phyloP scores from a whole-genome alignment of 2,888 invertebrate genomes.

The Epinotia brunnichana region DNA sequence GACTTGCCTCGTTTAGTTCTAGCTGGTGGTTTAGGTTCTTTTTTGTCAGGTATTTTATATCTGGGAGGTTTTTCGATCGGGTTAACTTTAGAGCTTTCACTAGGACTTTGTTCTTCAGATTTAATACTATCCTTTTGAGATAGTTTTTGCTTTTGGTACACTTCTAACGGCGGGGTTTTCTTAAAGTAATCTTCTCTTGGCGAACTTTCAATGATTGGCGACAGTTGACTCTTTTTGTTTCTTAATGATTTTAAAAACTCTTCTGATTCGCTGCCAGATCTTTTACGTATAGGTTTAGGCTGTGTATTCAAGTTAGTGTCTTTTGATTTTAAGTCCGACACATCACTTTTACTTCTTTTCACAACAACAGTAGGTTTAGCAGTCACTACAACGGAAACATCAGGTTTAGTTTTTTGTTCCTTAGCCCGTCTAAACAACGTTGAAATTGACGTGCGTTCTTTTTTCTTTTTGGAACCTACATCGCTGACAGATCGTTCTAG shows the following conservation, averaged over 20 bases:
- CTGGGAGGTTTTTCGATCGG: constrained; percentile 78
- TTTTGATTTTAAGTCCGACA: constrained; percentile 85
- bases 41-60: constrained; percentile 70
- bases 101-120: constrained; percentile 58
- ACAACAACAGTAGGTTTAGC: constrained; percentile 74
- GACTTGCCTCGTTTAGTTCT: constrained; percentile 74
- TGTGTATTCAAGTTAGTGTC: constrained; percentile 68
- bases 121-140: constrained; percentile 63
- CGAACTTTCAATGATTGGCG: constrained; percentile 91
- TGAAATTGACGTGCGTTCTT: constrained; percentile 86
- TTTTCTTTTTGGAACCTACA: constrained; percentile 76
- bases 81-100: constrained; percentile 72
- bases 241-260: constrained; percentile 81
- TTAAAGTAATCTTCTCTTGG: constrained; percentile 88
- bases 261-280: constrained; percentile 85
- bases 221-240: constrained; percentile 87
- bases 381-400: constrained; percentile 77
- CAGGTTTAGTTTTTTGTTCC: constrained; percentile 78
- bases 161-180: constrained; percentile 72
- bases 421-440: constrained; percentile 85
- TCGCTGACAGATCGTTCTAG: constrained; percentile 85
- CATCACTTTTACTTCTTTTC: constrained; percentile 86
- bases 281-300: constrained; percentile 80
- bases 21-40: constrained; percentile 73
- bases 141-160: constrained; percentile 69